These are phyloP conservation scores for Drosophila triauraria DNA, from an alignment of 1,140 invertebrate species.

Conservation along the genomic window DNA sequence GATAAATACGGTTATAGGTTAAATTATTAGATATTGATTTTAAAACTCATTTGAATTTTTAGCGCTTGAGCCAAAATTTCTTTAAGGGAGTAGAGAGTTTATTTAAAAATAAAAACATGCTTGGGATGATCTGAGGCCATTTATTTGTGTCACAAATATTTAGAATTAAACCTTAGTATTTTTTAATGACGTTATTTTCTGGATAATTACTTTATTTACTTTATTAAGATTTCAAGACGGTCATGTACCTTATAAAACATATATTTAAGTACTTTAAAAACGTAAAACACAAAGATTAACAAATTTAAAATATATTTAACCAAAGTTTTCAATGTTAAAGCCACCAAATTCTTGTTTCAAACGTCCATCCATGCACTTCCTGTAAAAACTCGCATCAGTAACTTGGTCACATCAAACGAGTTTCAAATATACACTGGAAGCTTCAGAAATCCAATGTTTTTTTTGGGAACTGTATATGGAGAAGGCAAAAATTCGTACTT, in stretches of 20 bases:
- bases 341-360: not conserved
- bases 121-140: too few species aligned
- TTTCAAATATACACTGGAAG: conserved; percentile 7
- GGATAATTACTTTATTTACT: too few species aligned
- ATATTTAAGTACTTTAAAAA: not conserved
- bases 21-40: not conserved
- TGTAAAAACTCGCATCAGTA: conserved; percentile 15
- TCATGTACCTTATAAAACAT: not conserved
- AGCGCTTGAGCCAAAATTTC: too few species aligned
- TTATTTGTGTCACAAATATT: too few species aligned
- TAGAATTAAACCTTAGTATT: too few species aligned
- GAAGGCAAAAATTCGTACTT: conserved; percentile 24
- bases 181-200: too few species aligned
- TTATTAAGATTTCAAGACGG: too few species aligned
- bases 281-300: not conserved
- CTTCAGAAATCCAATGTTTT: conserved; percentile 21
- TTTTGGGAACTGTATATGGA: conserved; percentile 6
- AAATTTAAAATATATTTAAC: not conserved
- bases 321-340: not conserved
- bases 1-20: not conserved
- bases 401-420: conserved; percentile 43
- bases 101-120: too few species aligned
- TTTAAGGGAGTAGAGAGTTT: too few species aligned
- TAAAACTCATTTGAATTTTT: not conserved
- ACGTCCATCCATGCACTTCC: not conserved